phyloP scores from a whole-genome alignment of 2,113 vertebrate genomes.

The Tautogolabrus adspersus region DNA sequence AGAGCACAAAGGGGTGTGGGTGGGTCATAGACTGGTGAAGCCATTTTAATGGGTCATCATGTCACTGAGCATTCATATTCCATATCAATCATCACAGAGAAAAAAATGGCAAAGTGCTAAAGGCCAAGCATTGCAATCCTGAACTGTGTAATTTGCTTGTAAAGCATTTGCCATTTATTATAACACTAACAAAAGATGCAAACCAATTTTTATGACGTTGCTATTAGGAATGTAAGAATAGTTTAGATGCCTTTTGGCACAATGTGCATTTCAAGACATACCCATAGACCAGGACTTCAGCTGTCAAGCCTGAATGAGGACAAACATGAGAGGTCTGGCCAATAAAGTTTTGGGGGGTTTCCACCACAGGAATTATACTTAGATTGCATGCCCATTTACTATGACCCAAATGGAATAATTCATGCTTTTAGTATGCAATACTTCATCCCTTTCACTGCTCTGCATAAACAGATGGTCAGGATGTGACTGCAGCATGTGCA shows the following conservation, averaged over 20 bases:
- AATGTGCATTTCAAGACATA: slow-evolving; percentile 41
- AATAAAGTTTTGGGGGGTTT: slow-evolving; percentile 28
- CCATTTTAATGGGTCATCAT: slow-evolving; percentile 65
- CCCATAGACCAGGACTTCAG: background rate
- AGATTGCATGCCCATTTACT: background rate
- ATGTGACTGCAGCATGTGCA: background rate
- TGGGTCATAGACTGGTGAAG: slow-evolving; percentile 1
- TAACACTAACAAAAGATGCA: slow-evolving; percentile 12
- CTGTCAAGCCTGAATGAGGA: slow-evolving; percentile 16
- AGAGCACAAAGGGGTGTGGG: background rate
- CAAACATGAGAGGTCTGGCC: slow-evolving; percentile 9
- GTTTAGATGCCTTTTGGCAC: background rate
- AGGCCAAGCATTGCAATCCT: slow-evolving; percentile 54
- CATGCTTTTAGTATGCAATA: background rate
- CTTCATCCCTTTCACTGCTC: background rate
- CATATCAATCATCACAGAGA: slow-evolving; percentile 57
- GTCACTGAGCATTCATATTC: slow-evolving; percentile 69
- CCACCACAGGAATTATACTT: background rate
- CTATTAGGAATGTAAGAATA: background rate
- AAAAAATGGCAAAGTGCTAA: slow-evolving; percentile 66
- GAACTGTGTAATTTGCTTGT: slow-evolving; percentile 27
- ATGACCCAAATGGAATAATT: background rate
- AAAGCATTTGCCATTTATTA: slow-evolving; percentile 28
- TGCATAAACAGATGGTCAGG: background rate
- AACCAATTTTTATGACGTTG: background rate